Conservation (phyloP, 2,888 invertebrate species). For the Stenoptilia bipunctidactyla region DNA sequence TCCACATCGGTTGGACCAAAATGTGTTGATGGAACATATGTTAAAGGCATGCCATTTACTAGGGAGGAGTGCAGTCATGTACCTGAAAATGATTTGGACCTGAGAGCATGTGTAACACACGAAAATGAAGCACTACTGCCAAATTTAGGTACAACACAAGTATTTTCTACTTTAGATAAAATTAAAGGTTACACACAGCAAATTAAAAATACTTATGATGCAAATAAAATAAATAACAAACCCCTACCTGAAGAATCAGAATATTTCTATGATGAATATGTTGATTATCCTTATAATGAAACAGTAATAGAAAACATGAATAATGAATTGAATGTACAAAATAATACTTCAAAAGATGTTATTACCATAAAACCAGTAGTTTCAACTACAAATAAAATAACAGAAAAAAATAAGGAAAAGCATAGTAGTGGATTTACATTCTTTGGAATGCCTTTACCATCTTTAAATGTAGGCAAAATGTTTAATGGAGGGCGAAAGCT, state of each 20-base stretch:
- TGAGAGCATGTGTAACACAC: constrained; percentile 73
- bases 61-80: constrained; percentile 75
- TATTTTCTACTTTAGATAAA: constrained; percentile 71
- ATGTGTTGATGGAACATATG: constrained; percentile 82
- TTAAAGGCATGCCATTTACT: constrained; percentile 80
- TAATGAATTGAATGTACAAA: constrained; percentile 34
- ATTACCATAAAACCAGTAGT: constrained; percentile 35
- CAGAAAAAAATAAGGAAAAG: neutral
- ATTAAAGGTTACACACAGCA: constrained; percentile 56
- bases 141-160: constrained; percentile 69
- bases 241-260: constrained; percentile 83
- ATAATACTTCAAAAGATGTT: constrained; percentile 48
- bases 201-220: constrained; percentile 49
- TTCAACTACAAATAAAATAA: constrained; percentile 40
- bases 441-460: constrained; percentile 86
- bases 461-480: constrained; percentile 77
- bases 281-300: constrained; percentile 81
- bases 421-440: constrained; percentile 81
- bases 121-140: constrained; percentile 76
- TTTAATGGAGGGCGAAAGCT: constrained; percentile 63
- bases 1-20: constrained; percentile 80
- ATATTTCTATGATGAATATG: constrained; percentile 86
- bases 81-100: constrained; percentile 59
- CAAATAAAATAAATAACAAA: constrained; percentile 62
- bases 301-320: constrained; percentile 51